phyloP scores from a whole-genome alignment of 2,797 vertebrate genomes.

The Chloroceryle inda region DNA sequence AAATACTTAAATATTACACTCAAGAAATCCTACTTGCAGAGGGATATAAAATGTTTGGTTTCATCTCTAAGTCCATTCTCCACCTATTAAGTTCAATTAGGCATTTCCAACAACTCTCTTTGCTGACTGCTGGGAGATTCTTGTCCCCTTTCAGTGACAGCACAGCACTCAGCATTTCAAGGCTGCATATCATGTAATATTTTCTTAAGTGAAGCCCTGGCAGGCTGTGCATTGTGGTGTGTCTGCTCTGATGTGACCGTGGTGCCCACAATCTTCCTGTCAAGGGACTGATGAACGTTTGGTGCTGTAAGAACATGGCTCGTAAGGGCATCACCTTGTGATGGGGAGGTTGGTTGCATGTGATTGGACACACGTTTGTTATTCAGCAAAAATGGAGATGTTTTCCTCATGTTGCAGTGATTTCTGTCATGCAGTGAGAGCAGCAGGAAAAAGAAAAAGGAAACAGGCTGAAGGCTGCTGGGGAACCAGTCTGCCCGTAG shows the following conservation, averaged over 20 bases:
- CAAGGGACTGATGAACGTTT: background rate
- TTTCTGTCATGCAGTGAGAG: background rate
- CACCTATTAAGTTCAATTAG: background rate
- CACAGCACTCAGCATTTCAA: background rate
- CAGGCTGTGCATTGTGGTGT: background rate
- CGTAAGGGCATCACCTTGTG: rapidly evolving
- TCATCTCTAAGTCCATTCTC: background rate
- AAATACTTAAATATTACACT: background rate
- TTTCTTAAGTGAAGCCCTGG: background rate
- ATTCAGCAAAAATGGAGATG: background rate
- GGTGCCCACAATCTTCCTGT: background rate
- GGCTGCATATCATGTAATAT: background rate
- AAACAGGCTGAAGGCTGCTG: background rate
- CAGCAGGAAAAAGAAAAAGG: background rate
- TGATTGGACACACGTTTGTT: background rate
- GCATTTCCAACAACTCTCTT: background rate
- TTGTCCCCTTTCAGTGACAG: background rate
- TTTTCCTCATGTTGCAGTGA: background rate
- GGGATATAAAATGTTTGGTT: background rate
- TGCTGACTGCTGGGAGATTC: background rate
- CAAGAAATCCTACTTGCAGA: background rate
- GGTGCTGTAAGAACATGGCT: background rate
- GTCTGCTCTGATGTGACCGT: background rate
- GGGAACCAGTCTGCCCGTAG: background rate
- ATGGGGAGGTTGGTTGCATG: background rate